phyloP scores from a whole-genome alignment of 2,113 vertebrate genomes.

The Spizaetus ornatus region DNA sequence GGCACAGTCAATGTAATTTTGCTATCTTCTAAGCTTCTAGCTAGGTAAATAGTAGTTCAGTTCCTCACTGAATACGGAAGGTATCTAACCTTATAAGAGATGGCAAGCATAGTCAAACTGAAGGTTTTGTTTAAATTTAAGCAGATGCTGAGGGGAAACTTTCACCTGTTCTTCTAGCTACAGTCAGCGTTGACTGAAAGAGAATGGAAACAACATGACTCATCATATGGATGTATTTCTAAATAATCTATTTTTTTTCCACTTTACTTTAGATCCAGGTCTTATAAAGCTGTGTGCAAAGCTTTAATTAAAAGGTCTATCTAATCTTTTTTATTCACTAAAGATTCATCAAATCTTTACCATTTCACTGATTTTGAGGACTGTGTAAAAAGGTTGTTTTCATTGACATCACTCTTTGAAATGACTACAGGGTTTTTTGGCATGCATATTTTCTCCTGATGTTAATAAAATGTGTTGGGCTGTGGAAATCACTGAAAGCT shows the following conservation, averaged over 20 bases:
- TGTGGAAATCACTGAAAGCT: neutral
- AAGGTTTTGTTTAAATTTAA: neutral
- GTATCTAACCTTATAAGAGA: neutral
- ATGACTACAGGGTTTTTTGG: neutral
- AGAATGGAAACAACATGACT: neutral
- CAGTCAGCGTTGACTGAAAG: neutral
- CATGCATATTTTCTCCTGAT: neutral
- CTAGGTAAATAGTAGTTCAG: neutral
- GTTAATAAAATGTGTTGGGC: neutral
- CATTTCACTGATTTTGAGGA: neutral
- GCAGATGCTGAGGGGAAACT: neutral
- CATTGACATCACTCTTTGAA: neutral
- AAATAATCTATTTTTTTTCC: neutral
- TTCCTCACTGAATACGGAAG: neutral
- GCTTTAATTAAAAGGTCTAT: neutral
- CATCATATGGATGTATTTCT: neutral
- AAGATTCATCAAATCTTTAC: neutral
- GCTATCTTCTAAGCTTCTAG: neutral
- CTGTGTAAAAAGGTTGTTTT: neutral
- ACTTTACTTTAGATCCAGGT: neutral
- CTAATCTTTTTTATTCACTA: neutral
- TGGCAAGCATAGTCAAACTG: neutral
- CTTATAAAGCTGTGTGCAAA: neutral
- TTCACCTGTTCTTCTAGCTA: neutral
- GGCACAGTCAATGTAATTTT: neutral